A percentile compares a stretch with the other conserved stretches of the same genome.
Evolutionary conservation across 2,113 vertebrate genomes (phyloP).

Genomic region (Xiphorhynchus elegans): DNA sequence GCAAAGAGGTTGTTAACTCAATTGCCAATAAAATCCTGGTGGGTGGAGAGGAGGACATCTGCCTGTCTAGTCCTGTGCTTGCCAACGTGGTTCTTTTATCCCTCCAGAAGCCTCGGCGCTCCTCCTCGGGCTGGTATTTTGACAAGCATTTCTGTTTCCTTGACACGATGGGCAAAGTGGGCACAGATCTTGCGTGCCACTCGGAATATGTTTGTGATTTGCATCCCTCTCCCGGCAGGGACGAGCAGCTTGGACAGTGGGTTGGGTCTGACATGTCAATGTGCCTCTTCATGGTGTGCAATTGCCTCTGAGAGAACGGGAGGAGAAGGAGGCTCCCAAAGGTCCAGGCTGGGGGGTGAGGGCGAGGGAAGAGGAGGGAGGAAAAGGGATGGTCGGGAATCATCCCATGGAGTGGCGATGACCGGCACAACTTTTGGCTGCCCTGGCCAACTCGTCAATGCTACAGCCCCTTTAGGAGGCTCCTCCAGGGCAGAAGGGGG

Average conservation of each 20-base stretch:
- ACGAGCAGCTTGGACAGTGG: slow-evolving; percentile 37
- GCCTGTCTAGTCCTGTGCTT: slow-evolving; percentile 63
- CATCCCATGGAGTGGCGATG: rapidly evolving
- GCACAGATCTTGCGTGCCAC: slow-evolving; percentile 34
- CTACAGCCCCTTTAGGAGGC: neutral
- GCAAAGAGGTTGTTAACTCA: slow-evolving; percentile 68
- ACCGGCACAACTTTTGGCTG: neutral
- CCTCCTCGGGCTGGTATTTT: slow-evolving; percentile 59
- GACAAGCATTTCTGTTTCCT: slow-evolving; percentile 70
- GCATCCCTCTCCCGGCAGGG: neutral
- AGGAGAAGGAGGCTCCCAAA: neutral
- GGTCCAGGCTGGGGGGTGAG: neutral
- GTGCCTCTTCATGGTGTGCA: neutral
- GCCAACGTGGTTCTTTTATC: slow-evolving; percentile 66
- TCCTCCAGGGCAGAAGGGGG: neutral
- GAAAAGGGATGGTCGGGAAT: neutral
- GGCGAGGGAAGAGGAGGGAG: neutral
- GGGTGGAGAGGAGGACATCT: slow-evolving; percentile 72
- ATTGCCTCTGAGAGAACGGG: neutral
- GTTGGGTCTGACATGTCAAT: slow-evolving; percentile 30
- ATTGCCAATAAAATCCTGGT: slow-evolving; percentile 71
- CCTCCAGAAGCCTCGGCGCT: slow-evolving; percentile 54
- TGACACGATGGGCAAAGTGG: slow-evolving; percentile 66
- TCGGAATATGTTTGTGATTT: slow-evolving; percentile 27
- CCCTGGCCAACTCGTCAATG: neutral